Percentiles rank a stretch among this genome's conserved stretches.
Conservation (phyloP, 2,888 invertebrate species). For the Conomelus anceps region DNA sequence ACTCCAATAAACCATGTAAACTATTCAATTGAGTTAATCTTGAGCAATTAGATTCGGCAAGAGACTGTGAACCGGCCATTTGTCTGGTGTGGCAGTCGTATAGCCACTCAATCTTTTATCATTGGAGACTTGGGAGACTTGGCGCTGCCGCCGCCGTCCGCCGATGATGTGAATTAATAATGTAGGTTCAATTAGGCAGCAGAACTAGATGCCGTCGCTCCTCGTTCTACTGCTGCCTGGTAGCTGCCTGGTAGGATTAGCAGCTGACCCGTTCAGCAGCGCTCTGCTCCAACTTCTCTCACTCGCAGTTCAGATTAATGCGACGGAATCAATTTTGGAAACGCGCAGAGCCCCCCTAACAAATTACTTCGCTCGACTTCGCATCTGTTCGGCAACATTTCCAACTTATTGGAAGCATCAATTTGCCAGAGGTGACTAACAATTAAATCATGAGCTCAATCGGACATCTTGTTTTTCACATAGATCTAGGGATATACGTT, state of each 20-base stretch:
- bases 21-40: not conserved
- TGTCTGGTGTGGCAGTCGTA: not conserved
- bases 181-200: not conserved
- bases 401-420: not conserved
- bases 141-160: not conserved
- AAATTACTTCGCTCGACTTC: not conserved
- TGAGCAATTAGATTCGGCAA: not conserved
- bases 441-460: not conserved
- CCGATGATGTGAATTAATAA: not conserved
- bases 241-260: not conserved
- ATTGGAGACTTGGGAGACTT: not conserved
- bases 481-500: not conserved
- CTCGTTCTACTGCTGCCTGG: not conserved
- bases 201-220: not conserved
- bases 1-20: not conserved
- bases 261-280: not conserved
- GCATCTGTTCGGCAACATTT: not conserved
- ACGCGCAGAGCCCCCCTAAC: not conserved
- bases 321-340: not conserved
- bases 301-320: not conserved
- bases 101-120: not conserved
- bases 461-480: not conserved
- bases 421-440: not conserved
- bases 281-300: not conserved
- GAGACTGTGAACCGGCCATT: not conserved